Percentiles rank a stretch among this genome's conserved stretches.
Conservation (phyloP, 2,797 vertebrate species). For the Sorex maritimensis region DNA sequence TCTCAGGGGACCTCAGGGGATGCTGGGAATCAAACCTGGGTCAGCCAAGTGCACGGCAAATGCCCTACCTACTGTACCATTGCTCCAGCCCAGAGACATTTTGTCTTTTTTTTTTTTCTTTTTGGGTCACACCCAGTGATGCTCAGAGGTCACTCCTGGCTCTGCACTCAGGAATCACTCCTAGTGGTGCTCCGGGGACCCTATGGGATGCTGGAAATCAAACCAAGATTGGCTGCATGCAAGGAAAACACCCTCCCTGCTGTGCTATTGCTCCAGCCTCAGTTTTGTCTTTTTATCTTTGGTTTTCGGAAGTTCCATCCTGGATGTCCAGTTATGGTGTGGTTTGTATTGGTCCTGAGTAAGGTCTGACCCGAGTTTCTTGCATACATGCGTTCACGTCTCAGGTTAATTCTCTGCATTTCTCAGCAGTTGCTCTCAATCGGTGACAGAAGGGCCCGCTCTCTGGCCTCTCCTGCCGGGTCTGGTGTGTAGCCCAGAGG, state of each 20-base stretch:
- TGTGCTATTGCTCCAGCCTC: background rate
- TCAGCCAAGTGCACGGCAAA: too few species aligned
- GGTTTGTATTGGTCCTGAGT: background rate
- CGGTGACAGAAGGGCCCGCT: background rate
- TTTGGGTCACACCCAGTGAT: background rate
- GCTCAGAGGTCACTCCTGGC: too few species aligned
- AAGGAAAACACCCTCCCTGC: too few species aligned
- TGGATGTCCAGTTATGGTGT: background rate
- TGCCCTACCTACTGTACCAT: too few species aligned
- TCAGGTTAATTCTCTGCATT: conserved; percentile 13
- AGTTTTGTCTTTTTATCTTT: background rate
- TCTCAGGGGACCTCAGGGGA: too few species aligned
- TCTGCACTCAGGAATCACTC: too few species aligned
- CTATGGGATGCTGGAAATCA: too few species aligned
- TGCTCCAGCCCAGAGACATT: background rate
- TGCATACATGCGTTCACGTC: background rate
- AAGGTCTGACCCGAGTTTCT: background rate
- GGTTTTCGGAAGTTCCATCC: conserved; percentile 23
- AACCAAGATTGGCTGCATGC: too few species aligned
- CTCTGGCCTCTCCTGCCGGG: background rate
- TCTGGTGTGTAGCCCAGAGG: background rate
- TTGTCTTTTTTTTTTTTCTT: background rate
- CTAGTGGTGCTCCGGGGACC: too few species aligned
- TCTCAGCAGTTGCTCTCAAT: background rate
- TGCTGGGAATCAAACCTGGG: too few species aligned